phyloP scores from a whole-genome alignment of 2,888 invertebrate species.

The Nemotelus nigrinus region DNA sequence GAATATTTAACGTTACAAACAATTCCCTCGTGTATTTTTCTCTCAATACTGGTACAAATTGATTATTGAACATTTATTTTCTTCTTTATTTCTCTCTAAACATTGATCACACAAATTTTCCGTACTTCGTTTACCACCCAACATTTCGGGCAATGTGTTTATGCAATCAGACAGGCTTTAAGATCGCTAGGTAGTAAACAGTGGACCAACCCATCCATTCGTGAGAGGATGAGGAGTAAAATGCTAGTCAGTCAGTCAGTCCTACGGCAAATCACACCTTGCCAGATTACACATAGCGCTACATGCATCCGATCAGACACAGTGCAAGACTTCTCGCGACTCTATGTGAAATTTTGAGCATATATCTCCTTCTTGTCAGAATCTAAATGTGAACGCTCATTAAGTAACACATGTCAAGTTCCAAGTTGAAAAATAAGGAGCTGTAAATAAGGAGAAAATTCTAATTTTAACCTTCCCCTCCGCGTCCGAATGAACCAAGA shows the following conservation, averaged over 20 bases:
- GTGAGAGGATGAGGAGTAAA: neutral
- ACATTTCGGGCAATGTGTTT: too few species aligned
- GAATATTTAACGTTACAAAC: too few species aligned
- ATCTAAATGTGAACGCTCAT: neutral
- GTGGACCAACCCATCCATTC: neutral
- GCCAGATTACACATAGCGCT: neutral
- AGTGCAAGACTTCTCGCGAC: constrained; percentile 22
- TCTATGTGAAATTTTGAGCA: neutral
- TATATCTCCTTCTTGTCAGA: neutral
- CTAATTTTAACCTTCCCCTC: constrained; percentile 32
- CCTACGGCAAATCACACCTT: constrained; percentile 1
- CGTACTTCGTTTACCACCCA: too few species aligned
- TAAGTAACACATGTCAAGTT: constrained; percentile 29
- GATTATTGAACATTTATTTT: too few species aligned
- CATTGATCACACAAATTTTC: too few species aligned
- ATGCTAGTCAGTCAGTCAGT: neutral
- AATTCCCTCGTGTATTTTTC: too few species aligned
- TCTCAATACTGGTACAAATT: too few species aligned
- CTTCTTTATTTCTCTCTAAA: too few species aligned
- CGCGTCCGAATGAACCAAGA: constrained; percentile 1
- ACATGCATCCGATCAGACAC: constrained; percentile 5
- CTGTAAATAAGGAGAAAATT: constrained; percentile 36
- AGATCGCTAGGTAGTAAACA: too few species aligned
- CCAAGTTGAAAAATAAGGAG: constrained; percentile 9
- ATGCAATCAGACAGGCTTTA: too few species aligned